Evolutionary conservation across 1,140 invertebrate genomes (phyloP).

Genomic region (Aleiodes sp.): DNA sequence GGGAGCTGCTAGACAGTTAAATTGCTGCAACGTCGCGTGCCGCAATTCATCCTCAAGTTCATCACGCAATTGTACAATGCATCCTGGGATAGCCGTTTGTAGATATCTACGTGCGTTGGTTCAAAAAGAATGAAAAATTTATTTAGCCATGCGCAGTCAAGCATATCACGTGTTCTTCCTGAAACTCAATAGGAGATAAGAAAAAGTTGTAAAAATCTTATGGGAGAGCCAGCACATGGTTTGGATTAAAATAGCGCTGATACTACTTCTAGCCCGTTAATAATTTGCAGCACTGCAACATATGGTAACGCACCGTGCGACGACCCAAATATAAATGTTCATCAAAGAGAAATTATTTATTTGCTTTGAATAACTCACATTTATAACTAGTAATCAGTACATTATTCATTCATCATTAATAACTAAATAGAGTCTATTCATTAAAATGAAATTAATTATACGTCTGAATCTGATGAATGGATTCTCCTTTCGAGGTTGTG

Average conservation of each 20-base stretch:
- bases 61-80: constrained; percentile 14
- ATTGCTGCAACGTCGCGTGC: background rate
- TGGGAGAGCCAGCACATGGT: background rate
- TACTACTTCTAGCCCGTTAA: background rate
- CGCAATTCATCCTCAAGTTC: background rate
- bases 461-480: background rate
- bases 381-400: no score
- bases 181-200: background rate
- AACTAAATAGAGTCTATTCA: background rate
- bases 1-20: background rate
- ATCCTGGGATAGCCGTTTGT: background rate
- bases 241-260: background rate
- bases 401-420: no score
- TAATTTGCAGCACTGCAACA: background rate
- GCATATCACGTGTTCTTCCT: background rate
- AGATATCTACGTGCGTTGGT: background rate
- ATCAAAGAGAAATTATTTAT: constrained; percentile 1
- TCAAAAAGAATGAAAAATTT: background rate
- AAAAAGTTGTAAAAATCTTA: background rate
- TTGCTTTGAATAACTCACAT: no score
- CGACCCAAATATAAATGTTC: background rate
- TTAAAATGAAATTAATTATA: background rate
- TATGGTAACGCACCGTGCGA: background rate
- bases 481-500: background rate
- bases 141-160: background rate